Evolutionary conservation across 2,888 invertebrate genomes (phyloP).

Genomic region (Rhagonycha fulva): DNA sequence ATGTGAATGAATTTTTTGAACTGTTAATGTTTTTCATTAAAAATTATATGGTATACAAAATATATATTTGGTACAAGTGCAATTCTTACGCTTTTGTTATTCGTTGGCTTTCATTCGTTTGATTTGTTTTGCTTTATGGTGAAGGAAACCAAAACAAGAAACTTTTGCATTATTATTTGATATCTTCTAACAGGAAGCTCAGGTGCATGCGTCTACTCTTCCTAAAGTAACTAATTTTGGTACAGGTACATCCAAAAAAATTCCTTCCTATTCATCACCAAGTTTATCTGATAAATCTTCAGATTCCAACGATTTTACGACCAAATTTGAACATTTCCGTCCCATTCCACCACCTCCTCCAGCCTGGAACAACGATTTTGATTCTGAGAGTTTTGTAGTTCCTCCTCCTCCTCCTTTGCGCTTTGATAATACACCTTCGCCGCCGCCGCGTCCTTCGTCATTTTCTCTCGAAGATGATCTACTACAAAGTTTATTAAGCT

Average conservation of each 20-base stretch:
- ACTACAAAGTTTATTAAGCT: background rate
- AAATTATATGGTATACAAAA: constrained; percentile 26
- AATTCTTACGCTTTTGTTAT: constrained; percentile 11
- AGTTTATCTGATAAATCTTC: background rate
- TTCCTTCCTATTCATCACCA: background rate
- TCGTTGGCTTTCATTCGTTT: background rate
- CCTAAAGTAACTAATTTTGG: constrained; percentile 43
- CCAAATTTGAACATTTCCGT: background rate
- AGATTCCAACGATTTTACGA: background rate
- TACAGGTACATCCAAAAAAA: constrained; percentile 39
- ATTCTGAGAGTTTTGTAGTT: background rate
- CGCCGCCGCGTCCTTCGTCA: background rate
- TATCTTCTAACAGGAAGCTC: constrained; percentile 36
- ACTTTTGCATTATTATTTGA: constrained; percentile 22
- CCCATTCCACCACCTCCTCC: background rate
- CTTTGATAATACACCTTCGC: background rate
- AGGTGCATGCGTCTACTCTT: constrained; percentile 45
- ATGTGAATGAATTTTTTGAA: constrained; percentile 48
- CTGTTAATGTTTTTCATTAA: constrained; percentile 32
- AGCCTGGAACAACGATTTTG: background rate
- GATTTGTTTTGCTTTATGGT: constrained; percentile 21
- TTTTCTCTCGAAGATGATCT: background rate
- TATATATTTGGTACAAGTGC: constrained; percentile 28
- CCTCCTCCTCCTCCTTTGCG: background rate
- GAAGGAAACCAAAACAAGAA: constrained; percentile 19